A percentile compares a stretch with the other conserved stretches of the same genome.
Conservation (phyloP, 2,888 invertebrate species). For the Pammene fasciana region DNA sequence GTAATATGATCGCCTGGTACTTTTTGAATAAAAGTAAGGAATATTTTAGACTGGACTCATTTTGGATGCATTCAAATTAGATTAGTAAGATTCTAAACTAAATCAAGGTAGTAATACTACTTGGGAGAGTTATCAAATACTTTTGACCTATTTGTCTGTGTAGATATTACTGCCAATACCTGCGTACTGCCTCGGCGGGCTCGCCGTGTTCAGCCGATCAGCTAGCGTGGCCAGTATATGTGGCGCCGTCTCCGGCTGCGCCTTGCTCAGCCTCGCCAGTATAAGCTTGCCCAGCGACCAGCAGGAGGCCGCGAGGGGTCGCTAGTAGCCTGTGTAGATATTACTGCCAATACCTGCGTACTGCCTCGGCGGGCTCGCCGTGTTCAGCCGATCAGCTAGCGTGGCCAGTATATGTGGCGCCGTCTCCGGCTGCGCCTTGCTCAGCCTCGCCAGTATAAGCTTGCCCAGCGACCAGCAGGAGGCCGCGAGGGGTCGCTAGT, state of each 20-base stretch:
- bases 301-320: too few relatives aligned
- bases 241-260: constrained; percentile 65
- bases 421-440: constrained; percentile 68
- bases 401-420: constrained; percentile 62
- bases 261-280: constrained; percentile 66
- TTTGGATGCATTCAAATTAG: too few relatives aligned
- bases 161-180: constrained; percentile 57
- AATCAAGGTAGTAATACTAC: too few relatives aligned
- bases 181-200: constrained; percentile 61
- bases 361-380: constrained; percentile 57
- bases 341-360: constrained; percentile 62
- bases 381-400: constrained; percentile 63
- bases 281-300: constrained; percentile 70
- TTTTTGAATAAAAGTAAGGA: too few relatives aligned
- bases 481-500: too few relatives aligned
- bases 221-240: constrained; percentile 64
- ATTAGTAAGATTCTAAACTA: too few relatives aligned
- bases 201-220: constrained; percentile 62
- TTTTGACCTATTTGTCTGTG: too few relatives aligned
- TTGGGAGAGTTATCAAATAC: too few relatives aligned
- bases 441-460: constrained; percentile 66
- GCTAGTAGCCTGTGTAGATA: too few relatives aligned
- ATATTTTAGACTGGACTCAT: too few relatives aligned
- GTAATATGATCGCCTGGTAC: too few relatives aligned
- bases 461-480: constrained; percentile 69